Evolutionary conservation across 2,888 invertebrate genomes (phyloP).

Genomic region (Micoletzkya japonica): DNA sequence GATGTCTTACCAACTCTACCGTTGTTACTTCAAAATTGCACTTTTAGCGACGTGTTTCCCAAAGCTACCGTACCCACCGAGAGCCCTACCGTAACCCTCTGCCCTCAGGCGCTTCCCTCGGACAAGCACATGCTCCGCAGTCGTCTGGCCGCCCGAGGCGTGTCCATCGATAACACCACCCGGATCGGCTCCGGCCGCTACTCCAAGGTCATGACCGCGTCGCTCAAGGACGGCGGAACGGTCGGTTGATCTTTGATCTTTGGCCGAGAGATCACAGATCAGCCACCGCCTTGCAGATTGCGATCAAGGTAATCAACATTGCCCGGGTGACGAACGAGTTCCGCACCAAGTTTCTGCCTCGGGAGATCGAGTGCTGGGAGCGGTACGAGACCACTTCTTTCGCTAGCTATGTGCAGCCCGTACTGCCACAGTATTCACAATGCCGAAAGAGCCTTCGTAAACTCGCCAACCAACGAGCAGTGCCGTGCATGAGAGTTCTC

Average conservation of each 20-base stretch:
- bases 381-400: conserved; percentile 9
- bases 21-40: background rate
- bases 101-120: background rate
- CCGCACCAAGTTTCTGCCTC: conserved; percentile 49
- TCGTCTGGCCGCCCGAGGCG: conserved; percentile 23
- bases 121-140: conserved; percentile 28
- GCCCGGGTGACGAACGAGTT: conserved; percentile 44
- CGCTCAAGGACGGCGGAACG: conserved; percentile 28
- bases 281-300: conserved; percentile 35
- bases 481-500: too few species aligned
- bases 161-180: conserved; percentile 9
- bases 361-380: conserved; percentile 55
- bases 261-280: too few species aligned
- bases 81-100: conserved; percentile 9
- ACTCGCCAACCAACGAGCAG: too few species aligned
- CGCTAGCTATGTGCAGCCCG: too few species aligned
- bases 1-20: background rate
- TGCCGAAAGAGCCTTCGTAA: too few species aligned
- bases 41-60: too few species aligned
- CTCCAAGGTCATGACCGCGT: conserved; percentile 50
- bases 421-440: too few species aligned
- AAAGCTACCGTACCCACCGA: conserved; percentile 24
- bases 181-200: conserved; percentile 52
- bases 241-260: too few species aligned
- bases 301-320: conserved; percentile 51